Base-by-base conservation (phyloP, 2,888 invertebrate genomes). In the Xanthorhoe spadicearia region DNA sequence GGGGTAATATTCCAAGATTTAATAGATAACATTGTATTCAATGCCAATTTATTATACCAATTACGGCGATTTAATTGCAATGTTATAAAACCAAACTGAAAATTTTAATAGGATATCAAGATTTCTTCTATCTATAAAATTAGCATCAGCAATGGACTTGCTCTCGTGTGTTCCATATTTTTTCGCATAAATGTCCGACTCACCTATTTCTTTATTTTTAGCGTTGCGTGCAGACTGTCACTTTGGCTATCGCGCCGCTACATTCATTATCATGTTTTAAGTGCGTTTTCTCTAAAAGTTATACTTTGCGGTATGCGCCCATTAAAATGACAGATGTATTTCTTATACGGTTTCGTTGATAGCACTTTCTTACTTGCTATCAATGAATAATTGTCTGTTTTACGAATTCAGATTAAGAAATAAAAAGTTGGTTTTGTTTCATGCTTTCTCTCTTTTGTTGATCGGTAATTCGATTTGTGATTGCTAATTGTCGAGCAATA, bases 201-300 rank as follows among this genome's bases (percentile, higher is more conserved):
- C 79, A 83, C 82, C 82, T 80, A 83, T 81, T 79, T 83, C 73
- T 74, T 67, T 80, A 82, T 79, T 79, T 82, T 81, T 78, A 81
- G 75, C 74, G 64, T 83, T 67, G 81, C 82, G 82, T 83, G 83
- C 70, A 43, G 54, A 75, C 76, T 80, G 81, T 79, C 81, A 77
- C 77, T 82, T 71, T 68, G 69, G 53, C 54, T 68, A 65, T 62
- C 66, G 75, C 75, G 77, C 77, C 79, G 78, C 79, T 71, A 80
- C 80, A 77, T 76, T 76, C 72, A 82, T 82, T 77, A 77, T 75
- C 71, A 66, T 77, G 70, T 75, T 76, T 74, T 72, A 74, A 74
- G 61, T 66, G 67, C 66, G 73, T 78, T 81, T 81, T 81, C 80
- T 81, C 82, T 76, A 72, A 69, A 69, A 65, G 66, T 66, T 64